These are phyloP conservation scores for Synchiropus splendidus DNA, from an alignment of 2,113 vertebrate genomes.

Conservation along the genomic window DNA sequence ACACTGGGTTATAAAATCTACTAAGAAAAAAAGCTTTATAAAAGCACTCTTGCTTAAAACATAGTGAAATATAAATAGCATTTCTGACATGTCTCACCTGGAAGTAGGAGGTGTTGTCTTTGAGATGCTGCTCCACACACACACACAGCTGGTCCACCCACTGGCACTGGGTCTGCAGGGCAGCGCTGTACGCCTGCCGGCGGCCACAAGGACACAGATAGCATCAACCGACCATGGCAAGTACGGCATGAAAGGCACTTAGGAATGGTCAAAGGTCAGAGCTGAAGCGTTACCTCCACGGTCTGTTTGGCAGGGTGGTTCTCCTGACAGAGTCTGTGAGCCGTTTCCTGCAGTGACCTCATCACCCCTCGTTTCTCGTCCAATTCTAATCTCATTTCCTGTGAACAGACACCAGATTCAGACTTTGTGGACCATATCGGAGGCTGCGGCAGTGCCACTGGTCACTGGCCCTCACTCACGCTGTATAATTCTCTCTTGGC, in stretches of 20 bases:
- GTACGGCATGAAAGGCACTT: not conserved
- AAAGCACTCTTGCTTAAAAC: too few species aligned
- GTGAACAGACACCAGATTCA: not conserved
- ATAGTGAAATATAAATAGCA: too few species aligned
- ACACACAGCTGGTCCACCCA: constrained; percentile 91
- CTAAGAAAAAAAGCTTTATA: too few species aligned
- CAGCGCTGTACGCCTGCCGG: constrained; percentile 92
- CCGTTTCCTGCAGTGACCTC: constrained; percentile 83
- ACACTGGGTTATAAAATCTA: too few species aligned
- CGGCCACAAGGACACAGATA: not conserved
- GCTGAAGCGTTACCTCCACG: constrained; percentile 73
- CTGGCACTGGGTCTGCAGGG: constrained; percentile 88
- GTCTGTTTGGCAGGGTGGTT: constrained; percentile 97
- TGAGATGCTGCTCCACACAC: constrained; percentile 91
- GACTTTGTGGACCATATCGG: not conserved
- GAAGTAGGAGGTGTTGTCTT: constrained; percentile 87
- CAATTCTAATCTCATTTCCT: constrained; percentile 84
- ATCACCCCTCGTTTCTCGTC: constrained; percentile 87
- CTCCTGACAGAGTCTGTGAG: constrained; percentile 78
- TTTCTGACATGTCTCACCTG: constrained; percentile 73
- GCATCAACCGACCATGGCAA: not conserved
- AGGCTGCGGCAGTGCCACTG: not conserved
- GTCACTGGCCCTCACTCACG: constrained; percentile 63
- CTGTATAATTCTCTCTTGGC: constrained; percentile 82
- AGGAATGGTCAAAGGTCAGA: too few species aligned